Evolutionary conservation across 2,888 invertebrate species (phyloP).

Genomic region (Drosophila suboccidentalis): DNA sequence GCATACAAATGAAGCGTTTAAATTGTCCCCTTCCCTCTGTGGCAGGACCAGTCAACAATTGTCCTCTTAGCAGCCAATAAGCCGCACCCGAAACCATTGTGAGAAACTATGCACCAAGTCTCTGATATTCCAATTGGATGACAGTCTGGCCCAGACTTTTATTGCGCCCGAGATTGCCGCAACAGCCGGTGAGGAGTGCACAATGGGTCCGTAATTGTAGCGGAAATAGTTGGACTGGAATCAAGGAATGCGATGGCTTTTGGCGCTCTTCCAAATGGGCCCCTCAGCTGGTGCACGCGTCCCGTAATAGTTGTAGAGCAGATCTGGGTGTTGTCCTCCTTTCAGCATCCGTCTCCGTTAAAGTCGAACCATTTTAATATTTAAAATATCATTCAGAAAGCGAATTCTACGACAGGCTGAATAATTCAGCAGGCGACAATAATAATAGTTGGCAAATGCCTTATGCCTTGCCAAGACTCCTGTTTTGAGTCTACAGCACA

Average conservation of each 20-base stretch:
- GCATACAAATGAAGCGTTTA: slow-evolving; percentile 65
- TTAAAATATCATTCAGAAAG: slow-evolving; percentile 64
- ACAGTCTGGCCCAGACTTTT: slow-evolving; percentile 43
- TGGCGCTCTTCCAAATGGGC: slow-evolving; percentile 51
- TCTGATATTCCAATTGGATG: slow-evolving; percentile 22
- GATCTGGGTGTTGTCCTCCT: slow-evolving; percentile 4
- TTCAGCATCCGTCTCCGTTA: slow-evolving; percentile 29
- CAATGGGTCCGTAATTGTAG: slow-evolving; percentile 52
- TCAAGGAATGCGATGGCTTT: slow-evolving; percentile 32
- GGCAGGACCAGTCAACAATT: slow-evolving; percentile 36
- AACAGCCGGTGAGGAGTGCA: slow-evolving; percentile 45
- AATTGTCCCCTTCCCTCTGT: slow-evolving; percentile 26
- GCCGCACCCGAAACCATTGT: slow-evolving; percentile 44
- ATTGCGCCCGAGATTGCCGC: slow-evolving; percentile 43
- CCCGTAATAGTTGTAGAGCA: slow-evolving; percentile 27
- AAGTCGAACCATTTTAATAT: slow-evolving; percentile 62
- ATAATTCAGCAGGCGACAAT: slow-evolving; percentile 69
- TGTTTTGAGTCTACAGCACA: slow-evolving; percentile 2
- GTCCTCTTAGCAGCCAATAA: slow-evolving; percentile 63
- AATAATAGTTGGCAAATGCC: slow-evolving; percentile 61
- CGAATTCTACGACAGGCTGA: slow-evolving; percentile 46
- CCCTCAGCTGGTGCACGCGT: slow-evolving; percentile 28
- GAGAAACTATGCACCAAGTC: slow-evolving; percentile 33
- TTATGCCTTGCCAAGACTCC: neutral
- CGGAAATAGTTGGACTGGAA: slow-evolving; percentile 47